A percentile compares a stretch with the other conserved stretches of the same genome.
Evolutionary conservation across 2,888 invertebrate species (phyloP).

Genomic region (Erebia ligea): DNA sequence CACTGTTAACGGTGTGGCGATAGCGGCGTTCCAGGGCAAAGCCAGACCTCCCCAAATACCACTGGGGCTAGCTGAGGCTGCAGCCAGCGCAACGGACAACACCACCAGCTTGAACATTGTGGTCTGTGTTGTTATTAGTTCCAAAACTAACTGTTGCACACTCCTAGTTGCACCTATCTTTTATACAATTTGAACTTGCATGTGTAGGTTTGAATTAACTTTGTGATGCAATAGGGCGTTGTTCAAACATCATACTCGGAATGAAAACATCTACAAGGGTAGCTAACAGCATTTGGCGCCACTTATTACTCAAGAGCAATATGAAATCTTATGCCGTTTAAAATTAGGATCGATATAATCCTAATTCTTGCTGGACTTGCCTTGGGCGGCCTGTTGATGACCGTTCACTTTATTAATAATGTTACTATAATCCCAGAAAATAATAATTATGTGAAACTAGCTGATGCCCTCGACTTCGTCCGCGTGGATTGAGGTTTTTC

Average conservation of each 20-base stretch:
- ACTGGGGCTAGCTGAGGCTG: constrained; percentile 78
- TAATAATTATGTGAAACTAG: not conserved
- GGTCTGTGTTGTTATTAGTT: constrained; percentile 73
- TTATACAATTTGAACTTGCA: constrained; percentile 10
- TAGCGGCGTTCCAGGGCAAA: not conserved
- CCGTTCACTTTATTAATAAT: not conserved
- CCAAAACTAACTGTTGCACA: constrained; percentile 65
- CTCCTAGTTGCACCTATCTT: constrained; percentile 46
- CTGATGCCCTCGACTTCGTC: no score
- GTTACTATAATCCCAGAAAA: not conserved
- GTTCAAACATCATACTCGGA: constrained; percentile 23
- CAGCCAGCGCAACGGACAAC: constrained; percentile 84
- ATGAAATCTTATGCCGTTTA: not conserved
- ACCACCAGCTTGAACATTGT: constrained; percentile 84
- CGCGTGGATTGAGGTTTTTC: no score
- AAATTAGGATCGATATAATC: constrained; percentile 1
- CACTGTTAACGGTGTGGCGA: constrained; percentile 15
- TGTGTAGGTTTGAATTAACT: not conserved
- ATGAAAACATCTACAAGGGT: constrained; percentile 17
- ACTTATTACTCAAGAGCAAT: not conserved
- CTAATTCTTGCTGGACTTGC: not conserved
- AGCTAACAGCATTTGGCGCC: not conserved
- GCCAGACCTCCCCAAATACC: constrained; percentile 43
- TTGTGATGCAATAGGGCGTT: constrained; percentile 9
- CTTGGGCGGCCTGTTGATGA: not conserved